These are phyloP conservation scores for Tigriopus japonicus DNA, from an alignment of 1,140 invertebrate species.

Conservation along the genomic window DNA sequence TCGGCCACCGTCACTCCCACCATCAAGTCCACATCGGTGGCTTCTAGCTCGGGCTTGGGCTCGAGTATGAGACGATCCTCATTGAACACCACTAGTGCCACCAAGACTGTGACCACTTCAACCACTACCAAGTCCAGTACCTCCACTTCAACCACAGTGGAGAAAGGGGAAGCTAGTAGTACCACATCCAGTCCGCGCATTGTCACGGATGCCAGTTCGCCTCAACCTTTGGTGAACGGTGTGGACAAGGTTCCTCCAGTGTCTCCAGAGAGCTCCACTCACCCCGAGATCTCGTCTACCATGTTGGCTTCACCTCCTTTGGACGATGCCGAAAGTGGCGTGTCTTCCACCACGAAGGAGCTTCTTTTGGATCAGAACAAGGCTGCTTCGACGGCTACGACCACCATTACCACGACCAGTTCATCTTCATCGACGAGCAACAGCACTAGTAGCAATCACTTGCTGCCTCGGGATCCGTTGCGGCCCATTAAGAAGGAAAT, in stretches of 20 bases:
- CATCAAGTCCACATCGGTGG: not conserved
- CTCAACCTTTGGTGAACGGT: no score
- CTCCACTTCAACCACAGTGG: not conserved
- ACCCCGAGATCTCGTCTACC: not conserved
- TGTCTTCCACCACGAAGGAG: not conserved
- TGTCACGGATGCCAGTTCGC: not conserved
- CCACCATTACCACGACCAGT: no score
- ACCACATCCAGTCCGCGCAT: not conserved
- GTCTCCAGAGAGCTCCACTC: not conserved
- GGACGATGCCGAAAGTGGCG: not conserved
- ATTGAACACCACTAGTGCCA: not conserved
- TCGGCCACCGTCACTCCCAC: slow-evolving; percentile 12
- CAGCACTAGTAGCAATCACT: no score
- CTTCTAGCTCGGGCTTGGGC: not conserved
- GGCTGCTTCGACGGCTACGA: no score
- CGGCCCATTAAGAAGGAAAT: no score
- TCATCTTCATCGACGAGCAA: no score
- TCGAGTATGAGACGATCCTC: not conserved
- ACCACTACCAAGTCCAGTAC: not conserved
- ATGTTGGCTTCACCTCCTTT: not conserved
- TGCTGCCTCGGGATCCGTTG: no score
- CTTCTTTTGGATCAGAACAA: no score
- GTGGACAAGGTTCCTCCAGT: not conserved
- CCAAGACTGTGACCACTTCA: not conserved
- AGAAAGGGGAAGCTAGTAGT: slow-evolving; percentile 9